Evolutionary conservation across 1,140 invertebrate genomes (phyloP), one percentile per base, ranked within the genome.

Genomic region (Drosophila seguyi): DNA sequence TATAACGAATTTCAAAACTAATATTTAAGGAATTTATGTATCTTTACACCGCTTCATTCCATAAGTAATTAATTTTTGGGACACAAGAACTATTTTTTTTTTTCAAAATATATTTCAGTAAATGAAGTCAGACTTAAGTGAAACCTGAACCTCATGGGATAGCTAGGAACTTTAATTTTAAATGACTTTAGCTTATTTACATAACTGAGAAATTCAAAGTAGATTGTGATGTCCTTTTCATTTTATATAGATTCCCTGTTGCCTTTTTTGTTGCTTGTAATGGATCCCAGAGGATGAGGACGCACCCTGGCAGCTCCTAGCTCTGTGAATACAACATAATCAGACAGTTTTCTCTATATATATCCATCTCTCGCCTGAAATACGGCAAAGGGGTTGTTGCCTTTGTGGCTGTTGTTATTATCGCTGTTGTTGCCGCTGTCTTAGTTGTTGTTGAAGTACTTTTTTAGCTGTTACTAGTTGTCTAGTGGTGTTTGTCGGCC

Each of bases 401-500:
- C 66, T 69, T 56, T 68, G 56, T 56, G 38, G 50, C 52, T 57
- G 48, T 67, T 53, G 42, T 56, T 48, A 41, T 66, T 61, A 55
- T 55, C 52, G 38, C 20, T 61, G 52, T 62, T 59, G 65, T 60
- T 68, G 45, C 47, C 47, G 65, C 55, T 71, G 52, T 55, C 65
- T 68, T 48, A 48, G 56, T 68, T 60, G 42, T 66, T 67, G 47
- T 38, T 69, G 36, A 55, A 69, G 66, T 69, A 67, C 62, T 67
- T 52, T 53, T 50, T 50, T 53, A 53, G 66, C 63, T 66, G 66
- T 69, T 69, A 50, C 36, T 57, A 66, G 61, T 44, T 74, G 47
- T 73, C 44, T 74, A 36, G 39, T 53, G 48, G 27, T 74, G 71
- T 73, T 74, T 87, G 83, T 83, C 85, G 76, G 84, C 83, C 84